Evolutionary conservation across 2,888 invertebrate species (phyloP).

Genomic region (Amorpha juglandis): DNA sequence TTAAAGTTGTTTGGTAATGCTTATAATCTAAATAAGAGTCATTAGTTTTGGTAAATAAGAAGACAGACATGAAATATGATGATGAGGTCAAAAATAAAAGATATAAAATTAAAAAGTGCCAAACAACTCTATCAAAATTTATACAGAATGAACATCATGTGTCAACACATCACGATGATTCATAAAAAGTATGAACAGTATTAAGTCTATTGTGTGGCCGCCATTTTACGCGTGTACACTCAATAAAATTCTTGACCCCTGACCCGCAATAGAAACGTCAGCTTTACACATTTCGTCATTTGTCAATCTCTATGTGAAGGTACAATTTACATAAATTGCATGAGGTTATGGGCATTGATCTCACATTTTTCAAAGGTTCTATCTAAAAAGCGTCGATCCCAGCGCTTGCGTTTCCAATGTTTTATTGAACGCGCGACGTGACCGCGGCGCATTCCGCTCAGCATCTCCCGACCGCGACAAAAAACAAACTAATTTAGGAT

Average conservation of each 20-base stretch:
- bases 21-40: too few species aligned
- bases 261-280: conserved; percentile 49
- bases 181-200: conserved; percentile 41
- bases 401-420: conserved; percentile 37
- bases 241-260: conserved; percentile 55
- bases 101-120: background rate
- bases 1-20: too few species aligned
- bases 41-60: too few species aligned
- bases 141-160: conserved; percentile 31
- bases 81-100: background rate
- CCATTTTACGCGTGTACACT: conserved; percentile 26
- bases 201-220: conserved; percentile 34
- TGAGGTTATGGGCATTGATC: conserved; percentile 49
- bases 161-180: conserved; percentile 43
- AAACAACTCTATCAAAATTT: background rate
- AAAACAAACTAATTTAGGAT: conserved; percentile 79
- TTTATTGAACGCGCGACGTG: conserved; percentile 60
- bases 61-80: too few species aligned
- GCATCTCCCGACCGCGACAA: conserved; percentile 58
- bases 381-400: conserved; percentile 23
- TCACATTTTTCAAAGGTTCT: conserved; percentile 31
- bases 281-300: conserved; percentile 55
- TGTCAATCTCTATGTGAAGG: conserved; percentile 58
- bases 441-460: conserved; percentile 57
- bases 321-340: conserved; percentile 58